Evolutionary conservation across 2,888 invertebrate species (phyloP), one percentile per base, ranked within the genome.

Genomic region (Xestia ashworthii): DNA sequence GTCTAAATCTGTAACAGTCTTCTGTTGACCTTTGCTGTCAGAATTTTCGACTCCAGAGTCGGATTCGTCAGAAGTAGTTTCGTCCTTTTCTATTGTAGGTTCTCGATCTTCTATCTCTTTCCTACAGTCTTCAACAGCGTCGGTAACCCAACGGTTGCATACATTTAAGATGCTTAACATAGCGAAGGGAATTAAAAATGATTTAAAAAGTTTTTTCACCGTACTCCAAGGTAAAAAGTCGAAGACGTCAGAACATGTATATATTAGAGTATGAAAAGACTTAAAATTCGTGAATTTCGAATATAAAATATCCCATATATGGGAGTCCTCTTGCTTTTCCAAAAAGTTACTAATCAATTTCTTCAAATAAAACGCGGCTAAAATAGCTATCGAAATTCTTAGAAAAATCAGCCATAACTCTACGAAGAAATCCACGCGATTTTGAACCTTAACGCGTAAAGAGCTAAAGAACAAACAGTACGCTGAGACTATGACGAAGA

Each of bases 211-310:
- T 68, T 97, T 97, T 58, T 93, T 91, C 0, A 97, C 90, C 0
- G 97, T 96, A 41, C 94, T 95, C 70, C 95, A 92, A 0, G 97
- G 97, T 66, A 98, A 91, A 90, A 98, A 98, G 89, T 98, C 98
- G 91, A 98, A 98, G 78, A 98, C 98, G 0, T 97, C 96, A 0
- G 98, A 97, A 92, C 98, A 98, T 0, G 98, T 98, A 89, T 98
- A 98, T 4, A 99, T 92, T 90, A 98, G 92, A 0, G 98, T 98
- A 89, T 98, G 98, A 90, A 98, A 98, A 84, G 97, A 98, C 87
- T 97, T 97, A 90, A 97, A 98, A 85, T 96, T 93, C 0, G 97
- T 97, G 73, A 98, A 97, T 91, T 98, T 98, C 0, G 98, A 97
- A 72, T 95, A 95, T 5, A 98, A 93, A 32, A 98, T 97, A 80